phyloP scores from a whole-genome alignment of 2,113 vertebrate genomes.

The Trachemys scripta region DNA sequence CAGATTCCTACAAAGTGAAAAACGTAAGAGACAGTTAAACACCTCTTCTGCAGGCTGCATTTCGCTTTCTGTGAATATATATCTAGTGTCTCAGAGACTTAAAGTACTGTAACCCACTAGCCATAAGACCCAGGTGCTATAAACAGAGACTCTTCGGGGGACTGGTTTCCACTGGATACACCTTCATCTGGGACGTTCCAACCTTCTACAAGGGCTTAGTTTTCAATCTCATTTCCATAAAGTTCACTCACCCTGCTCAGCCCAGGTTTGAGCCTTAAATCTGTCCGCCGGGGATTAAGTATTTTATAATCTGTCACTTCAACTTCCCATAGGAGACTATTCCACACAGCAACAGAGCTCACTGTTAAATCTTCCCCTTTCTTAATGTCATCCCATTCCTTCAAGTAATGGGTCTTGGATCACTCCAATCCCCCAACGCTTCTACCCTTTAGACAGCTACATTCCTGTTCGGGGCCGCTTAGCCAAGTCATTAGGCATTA shows the following conservation, averaged over 20 bases:
- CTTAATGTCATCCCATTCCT: not conserved
- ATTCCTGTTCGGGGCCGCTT: not conserved
- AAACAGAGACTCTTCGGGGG: fast-evolving
- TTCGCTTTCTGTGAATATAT: fast-evolving
- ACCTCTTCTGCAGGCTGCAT: fast-evolving
- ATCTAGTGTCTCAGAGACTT: not conserved
- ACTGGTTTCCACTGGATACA: fast-evolving
- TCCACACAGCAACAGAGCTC: too few relatives aligned
- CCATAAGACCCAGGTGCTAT: fast-evolving
- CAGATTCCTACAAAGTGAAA: conserved; percentile 79
- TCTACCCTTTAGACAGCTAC: not conserved
- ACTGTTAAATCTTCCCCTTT: not conserved
- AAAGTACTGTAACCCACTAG: not conserved
- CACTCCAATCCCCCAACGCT: not conserved
- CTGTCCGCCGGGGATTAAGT: not conserved
- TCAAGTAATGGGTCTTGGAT: not conserved
- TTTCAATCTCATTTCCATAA: fast-evolving
- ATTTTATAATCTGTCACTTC: not conserved
- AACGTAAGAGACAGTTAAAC: not conserved
- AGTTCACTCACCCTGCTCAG: not conserved
- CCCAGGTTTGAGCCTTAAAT: fast-evolving
- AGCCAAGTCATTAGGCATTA: not conserved
- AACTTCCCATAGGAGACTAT: not conserved
- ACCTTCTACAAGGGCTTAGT: not conserved
- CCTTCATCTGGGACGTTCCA: fast-evolving